Percentiles rank a stretch among this genome's conserved stretches.
phyloP scores from a whole-genome alignment of 2,113 vertebrate species.

The Sceloporus tristichus region DNA sequence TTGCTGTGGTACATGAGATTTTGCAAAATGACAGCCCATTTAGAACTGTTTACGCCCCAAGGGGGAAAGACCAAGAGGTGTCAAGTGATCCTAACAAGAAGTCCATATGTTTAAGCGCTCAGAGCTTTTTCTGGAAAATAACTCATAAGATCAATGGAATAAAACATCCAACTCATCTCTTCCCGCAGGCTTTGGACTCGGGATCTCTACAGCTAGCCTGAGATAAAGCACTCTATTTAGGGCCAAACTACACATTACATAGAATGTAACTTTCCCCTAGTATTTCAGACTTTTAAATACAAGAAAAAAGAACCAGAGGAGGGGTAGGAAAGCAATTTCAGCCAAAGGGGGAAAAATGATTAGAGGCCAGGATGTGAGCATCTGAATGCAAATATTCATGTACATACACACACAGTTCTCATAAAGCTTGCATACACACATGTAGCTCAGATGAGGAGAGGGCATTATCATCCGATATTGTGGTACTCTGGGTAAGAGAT shows the following conservation, averaged over 20 bases:
- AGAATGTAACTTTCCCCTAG: neutral
- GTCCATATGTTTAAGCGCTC: slow-evolving; percentile 57
- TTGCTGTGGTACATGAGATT: slow-evolving; percentile 61
- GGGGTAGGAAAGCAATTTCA: neutral
- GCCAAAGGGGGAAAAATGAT: no score
- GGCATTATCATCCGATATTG: no score
- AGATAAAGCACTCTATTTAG: slow-evolving; percentile 5
- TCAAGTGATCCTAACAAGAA: slow-evolving; percentile 61
- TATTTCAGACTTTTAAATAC: neutral
- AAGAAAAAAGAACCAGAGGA: neutral
- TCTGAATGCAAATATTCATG: no score
- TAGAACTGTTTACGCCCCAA: slow-evolving; percentile 65
- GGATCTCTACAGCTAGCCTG: neutral
- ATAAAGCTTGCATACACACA: no score
- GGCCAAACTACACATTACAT: slow-evolving; percentile 5
- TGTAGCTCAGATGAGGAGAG: no score
- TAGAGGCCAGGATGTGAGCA: no score
- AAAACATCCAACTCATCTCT: slow-evolving; percentile 35
- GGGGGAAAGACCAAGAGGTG: slow-evolving; percentile 56
- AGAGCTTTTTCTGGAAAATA: slow-evolving; percentile 48
- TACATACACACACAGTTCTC: no score
- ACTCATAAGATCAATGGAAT: slow-evolving; percentile 41
- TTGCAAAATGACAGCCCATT: slow-evolving; percentile 63
- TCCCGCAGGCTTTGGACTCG: neutral
- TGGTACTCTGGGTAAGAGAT: no score